A percentile compares a stretch with the other conserved stretches of the same genome.
phyloP scores from a whole-genome alignment of 1,140 invertebrate species.

The Heliconius melpomene region DNA sequence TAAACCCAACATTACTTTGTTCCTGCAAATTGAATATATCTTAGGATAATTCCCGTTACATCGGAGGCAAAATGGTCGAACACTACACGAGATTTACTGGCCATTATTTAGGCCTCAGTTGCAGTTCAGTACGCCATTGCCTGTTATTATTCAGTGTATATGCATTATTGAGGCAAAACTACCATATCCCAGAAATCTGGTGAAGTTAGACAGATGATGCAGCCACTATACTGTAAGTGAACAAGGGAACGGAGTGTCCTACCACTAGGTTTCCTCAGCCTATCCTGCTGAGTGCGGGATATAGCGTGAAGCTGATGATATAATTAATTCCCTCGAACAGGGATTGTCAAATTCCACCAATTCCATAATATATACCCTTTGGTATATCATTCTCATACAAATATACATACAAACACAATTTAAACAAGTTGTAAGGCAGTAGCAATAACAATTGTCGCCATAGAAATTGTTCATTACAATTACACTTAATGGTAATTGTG shows the following conservation, averaged over 20 bases:
- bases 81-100: not conserved
- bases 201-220: not conserved
- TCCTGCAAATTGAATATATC: not conserved
- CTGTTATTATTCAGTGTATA: constrained; percentile 5
- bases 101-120: constrained; percentile 15
- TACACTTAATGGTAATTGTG: not conserved
- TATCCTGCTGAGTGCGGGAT: not conserved
- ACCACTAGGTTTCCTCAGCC: not conserved
- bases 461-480: constrained; percentile 2
- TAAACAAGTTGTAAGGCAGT: not conserved
- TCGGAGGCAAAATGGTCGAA: not conserved
- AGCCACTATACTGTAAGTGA: not conserved
- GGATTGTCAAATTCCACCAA: not conserved
- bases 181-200: not conserved
- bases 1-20: no score
- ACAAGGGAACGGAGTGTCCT: no score
- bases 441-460: not conserved
- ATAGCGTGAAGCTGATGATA: not conserved
- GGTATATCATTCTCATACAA: not conserved
- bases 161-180: constrained; percentile 1
- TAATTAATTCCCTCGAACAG: no score
- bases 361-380: not conserved
- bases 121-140: constrained; percentile 8
- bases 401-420: not conserved
- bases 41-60: not conserved